Evolutionary conservation across 2,113 vertebrate genomes (phyloP).

Genomic region (Polypterus bichir): DNA sequence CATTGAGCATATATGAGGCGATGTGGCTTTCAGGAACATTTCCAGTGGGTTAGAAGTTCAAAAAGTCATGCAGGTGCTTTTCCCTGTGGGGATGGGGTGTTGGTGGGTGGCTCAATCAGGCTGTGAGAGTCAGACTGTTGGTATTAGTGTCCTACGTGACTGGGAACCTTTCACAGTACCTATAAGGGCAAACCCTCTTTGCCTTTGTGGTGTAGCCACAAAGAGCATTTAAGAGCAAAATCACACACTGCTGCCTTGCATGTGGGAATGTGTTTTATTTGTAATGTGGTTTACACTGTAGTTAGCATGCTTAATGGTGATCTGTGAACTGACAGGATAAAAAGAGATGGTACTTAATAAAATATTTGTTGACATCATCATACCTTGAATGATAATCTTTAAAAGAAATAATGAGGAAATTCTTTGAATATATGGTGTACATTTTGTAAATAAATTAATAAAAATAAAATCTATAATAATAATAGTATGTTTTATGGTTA

Average conservation of each 20-base stretch:
- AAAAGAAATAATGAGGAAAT: no score
- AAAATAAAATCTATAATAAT: no score
- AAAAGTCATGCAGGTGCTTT: constrained; percentile 30
- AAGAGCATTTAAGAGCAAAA: not conserved
- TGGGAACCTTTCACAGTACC: not conserved
- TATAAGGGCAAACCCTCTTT: not conserved
- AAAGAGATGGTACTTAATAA: not conserved
- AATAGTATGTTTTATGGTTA: no score
- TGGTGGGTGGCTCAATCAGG: no score
- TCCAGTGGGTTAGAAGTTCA: constrained; percentile 46
- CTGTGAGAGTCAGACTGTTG: constrained; percentile 11
- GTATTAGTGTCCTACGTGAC: constrained; percentile 23
- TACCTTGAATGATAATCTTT: not conserved
- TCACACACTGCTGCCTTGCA: not conserved
- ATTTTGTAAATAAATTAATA: no score
- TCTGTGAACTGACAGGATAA: not conserved
- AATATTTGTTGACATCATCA: not conserved
- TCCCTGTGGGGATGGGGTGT: no score
- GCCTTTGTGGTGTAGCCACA: not conserved
- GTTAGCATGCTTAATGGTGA: not conserved
- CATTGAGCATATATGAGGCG: constrained; percentile 34
- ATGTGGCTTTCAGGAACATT: constrained; percentile 39
- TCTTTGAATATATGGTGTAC: no score
- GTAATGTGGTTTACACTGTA: not conserved
- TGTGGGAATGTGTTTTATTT: not conserved